Conservation (phyloP, 2,113 vertebrate species). For the Cyprinodon tularosa region DNA sequence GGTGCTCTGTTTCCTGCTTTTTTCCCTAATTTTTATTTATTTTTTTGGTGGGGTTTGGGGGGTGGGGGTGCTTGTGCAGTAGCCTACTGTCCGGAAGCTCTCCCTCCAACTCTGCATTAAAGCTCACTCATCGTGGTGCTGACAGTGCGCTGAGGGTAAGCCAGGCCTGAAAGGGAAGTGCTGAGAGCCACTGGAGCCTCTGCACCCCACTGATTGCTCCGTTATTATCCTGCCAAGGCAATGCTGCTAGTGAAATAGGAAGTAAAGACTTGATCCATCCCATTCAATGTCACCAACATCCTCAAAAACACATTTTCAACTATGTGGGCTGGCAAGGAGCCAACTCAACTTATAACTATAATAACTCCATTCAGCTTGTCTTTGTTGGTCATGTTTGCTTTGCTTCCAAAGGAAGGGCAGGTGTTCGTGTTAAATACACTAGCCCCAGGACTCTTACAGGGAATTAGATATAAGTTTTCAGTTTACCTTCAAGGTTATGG, state of each 20-base stretch:
- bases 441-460: not conserved
- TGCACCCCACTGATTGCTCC: constrained; percentile 34
- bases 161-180: constrained; percentile 78
- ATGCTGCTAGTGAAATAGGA: constrained; percentile 58
- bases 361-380: constrained; percentile 1
- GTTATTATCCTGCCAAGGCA: constrained; percentile 56
- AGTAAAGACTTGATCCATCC: constrained; percentile 47
- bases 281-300: constrained; percentile 46
- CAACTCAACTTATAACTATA: not conserved
- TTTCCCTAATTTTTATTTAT: constrained; percentile 17
- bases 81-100: constrained; percentile 50
- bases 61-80: constrained; percentile 16
- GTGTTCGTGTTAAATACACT: not conserved
- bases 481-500: not conserved
- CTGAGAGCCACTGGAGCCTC: constrained; percentile 72
- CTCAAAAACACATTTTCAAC: constrained; percentile 24
- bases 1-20: not conserved
- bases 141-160: constrained; percentile 73
- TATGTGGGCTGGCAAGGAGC: constrained; percentile 8
- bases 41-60: not conserved
- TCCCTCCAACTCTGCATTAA: constrained; percentile 48
- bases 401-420: constrained; percentile 10
- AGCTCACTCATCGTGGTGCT: constrained; percentile 70
- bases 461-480: not conserved
- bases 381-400: constrained; percentile 14